Evolutionary conservation across 2,113 vertebrate species (phyloP).

Genomic region (Chauna torquata): DNA sequence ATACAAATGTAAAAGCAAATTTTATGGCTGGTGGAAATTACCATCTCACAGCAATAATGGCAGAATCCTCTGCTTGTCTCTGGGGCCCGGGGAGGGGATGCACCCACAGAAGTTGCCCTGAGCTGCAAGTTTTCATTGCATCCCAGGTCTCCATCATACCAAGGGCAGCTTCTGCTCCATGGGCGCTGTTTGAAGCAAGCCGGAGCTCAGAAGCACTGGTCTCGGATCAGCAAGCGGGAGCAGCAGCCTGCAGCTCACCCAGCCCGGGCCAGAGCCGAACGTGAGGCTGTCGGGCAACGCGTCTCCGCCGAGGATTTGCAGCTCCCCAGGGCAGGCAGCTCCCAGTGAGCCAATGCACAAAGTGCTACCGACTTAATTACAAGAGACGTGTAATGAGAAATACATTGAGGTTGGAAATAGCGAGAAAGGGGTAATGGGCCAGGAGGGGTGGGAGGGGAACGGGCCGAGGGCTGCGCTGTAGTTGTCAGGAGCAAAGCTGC

Average conservation of each 20-base stretch:
- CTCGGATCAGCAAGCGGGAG: background rate
- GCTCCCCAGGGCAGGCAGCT: background rate
- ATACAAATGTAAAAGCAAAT: conserved; percentile 12
- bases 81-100: background rate
- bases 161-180: fast-evolving
- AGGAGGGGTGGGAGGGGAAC: background rate
- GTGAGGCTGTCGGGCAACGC: background rate
- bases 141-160: fast-evolving
- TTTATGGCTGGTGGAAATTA: background rate
- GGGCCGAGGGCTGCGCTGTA: background rate
- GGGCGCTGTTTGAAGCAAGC: background rate
- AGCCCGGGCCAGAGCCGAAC: background rate
- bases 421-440: background rate
- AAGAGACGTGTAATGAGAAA: background rate
- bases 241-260: background rate
- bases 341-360: fast-evolving
- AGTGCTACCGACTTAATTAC: background rate
- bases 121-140: too few species aligned
- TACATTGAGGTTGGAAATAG: background rate
- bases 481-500: background rate
- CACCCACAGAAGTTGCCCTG: background rate
- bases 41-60: background rate
- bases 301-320: background rate
- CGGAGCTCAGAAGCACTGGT: background rate
- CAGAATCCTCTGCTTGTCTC: background rate